These are phyloP conservation scores for Trichacis sp. DNA, from an alignment of 2,888 invertebrate genomes.

Conservation along the genomic window DNA sequence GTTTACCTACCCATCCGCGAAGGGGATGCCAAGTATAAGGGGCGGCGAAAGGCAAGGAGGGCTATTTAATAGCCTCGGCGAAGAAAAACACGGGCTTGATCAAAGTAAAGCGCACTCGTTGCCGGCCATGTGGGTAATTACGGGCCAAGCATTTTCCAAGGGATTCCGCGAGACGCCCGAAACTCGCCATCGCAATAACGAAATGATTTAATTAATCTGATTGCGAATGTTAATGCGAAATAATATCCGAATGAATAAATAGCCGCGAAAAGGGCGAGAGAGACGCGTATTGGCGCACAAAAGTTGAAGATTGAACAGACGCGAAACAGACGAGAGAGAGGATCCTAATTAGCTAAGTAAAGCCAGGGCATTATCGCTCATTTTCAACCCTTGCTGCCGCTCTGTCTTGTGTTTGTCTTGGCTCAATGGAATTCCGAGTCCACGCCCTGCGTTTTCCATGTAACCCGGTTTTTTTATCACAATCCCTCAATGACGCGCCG, in stretches of 20 bases:
- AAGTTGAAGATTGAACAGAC: constrained; percentile 45
- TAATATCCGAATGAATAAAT: constrained; percentile 67
- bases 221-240: constrained; percentile 65
- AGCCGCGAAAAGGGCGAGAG: constrained; percentile 44
- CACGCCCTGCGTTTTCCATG: constrained; percentile 20
- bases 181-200: constrained; percentile 34
- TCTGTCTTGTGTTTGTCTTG: constrained; percentile 40
- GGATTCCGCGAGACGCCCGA: no score
- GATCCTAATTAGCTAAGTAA: constrained; percentile 68
- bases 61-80: constrained; percentile 61
- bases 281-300: constrained; percentile 25
- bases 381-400: constrained; percentile 57
- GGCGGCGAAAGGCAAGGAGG: constrained; percentile 34
- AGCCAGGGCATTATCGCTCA: constrained; percentile 67
- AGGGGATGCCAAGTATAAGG: constrained; percentile 48
- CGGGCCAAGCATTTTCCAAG: no score
- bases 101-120: constrained; percentile 67
- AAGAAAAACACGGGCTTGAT: constrained; percentile 69
- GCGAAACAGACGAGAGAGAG: constrained; percentile 41
- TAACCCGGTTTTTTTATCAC: constrained; percentile 41
- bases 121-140: constrained; percentile 69
- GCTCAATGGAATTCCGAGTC: constrained; percentile 47
- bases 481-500: constrained; percentile 1
- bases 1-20: constrained; percentile 58
- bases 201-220: constrained; percentile 67